A percentile compares a stretch with the other conserved stretches of the same genome.
phyloP scores from a whole-genome alignment of 2,797 vertebrate genomes.

The Schizopygopsis malacanthus region DNA sequence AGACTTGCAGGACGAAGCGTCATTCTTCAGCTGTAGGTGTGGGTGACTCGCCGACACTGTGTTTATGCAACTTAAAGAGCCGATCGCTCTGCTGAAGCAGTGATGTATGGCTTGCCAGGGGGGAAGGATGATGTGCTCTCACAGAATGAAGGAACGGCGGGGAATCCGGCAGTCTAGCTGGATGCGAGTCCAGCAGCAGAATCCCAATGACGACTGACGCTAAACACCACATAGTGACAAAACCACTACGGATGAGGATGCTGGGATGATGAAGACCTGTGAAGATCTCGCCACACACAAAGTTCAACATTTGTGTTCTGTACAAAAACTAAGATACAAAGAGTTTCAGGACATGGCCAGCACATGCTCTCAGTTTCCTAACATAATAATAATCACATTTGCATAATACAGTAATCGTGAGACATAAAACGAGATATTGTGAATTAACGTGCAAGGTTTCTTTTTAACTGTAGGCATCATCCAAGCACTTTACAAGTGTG shows the following conservation, averaged over 20 bases:
- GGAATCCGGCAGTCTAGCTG: neutral
- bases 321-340: neutral
- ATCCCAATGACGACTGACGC: neutral
- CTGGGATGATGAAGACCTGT: neutral
- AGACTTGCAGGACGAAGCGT: slow-evolving; percentile 25
- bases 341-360: neutral
- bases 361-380: neutral
- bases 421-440: neutral
- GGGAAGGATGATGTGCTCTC: slow-evolving; percentile 50
- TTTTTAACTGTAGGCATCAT: neutral
- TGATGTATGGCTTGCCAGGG: slow-evolving; percentile 52
- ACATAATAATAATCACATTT: slow-evolving; percentile 22
- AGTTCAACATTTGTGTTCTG: neutral
- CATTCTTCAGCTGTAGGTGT: slow-evolving; percentile 56
- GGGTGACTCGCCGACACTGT: slow-evolving; percentile 49
- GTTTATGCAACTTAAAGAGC: slow-evolving; percentile 61
- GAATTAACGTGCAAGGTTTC: neutral
- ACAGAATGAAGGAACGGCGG: slow-evolving; percentile 24
- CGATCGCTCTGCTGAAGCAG: slow-evolving; percentile 41
- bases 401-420: slow-evolving; percentile 22
- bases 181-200: slow-evolving; percentile 27
- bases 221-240: neutral
- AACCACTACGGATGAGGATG: neutral
- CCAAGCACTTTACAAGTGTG: neutral
- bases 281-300: neutral